These are phyloP conservation scores for Tiliacea citrago DNA, from an alignment of 2,888 invertebrate genomes.

Conservation along the genomic window DNA sequence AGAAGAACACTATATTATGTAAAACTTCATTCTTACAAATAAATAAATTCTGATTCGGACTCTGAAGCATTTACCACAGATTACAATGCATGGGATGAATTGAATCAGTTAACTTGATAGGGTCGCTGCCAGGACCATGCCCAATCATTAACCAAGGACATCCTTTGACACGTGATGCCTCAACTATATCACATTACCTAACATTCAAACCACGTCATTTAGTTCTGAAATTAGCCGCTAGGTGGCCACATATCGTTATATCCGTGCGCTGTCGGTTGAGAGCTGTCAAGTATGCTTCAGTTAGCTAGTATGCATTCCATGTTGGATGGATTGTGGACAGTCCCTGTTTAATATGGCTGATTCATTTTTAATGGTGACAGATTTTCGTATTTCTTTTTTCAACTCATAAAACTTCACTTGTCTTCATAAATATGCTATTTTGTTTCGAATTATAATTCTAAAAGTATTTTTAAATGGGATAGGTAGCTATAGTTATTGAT, in stretches of 20 bases:
- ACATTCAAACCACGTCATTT: neutral
- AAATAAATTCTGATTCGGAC: too few relatives aligned
- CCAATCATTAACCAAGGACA: neutral
- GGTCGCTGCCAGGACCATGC: too few relatives aligned
- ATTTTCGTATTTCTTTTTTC: neutral
- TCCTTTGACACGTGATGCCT: slow-evolving; percentile 1
- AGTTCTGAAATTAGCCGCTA: slow-evolving; percentile 43
- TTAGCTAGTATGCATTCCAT: slow-evolving; percentile 1
- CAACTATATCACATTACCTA: slow-evolving; percentile 14
- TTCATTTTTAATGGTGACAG: neutral
- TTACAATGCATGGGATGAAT: neutral
- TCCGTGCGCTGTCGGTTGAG: slow-evolving; percentile 5
- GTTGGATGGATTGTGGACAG: slow-evolving; percentile 1
- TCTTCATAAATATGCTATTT: neutral
- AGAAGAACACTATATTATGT: too few relatives aligned
- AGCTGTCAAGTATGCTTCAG: slow-evolving; percentile 27
- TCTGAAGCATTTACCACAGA: neutral
- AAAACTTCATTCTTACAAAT: too few relatives aligned
- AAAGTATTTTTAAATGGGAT: neutral
- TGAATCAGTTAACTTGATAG: neutral
- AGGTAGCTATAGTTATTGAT: neutral
- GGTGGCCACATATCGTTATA: slow-evolving; percentile 43
- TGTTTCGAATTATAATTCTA: neutral
- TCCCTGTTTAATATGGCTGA: neutral
- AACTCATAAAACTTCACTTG: neutral